Conservation (phyloP, 1,140 invertebrate species). For the Telenomus remus region DNA sequence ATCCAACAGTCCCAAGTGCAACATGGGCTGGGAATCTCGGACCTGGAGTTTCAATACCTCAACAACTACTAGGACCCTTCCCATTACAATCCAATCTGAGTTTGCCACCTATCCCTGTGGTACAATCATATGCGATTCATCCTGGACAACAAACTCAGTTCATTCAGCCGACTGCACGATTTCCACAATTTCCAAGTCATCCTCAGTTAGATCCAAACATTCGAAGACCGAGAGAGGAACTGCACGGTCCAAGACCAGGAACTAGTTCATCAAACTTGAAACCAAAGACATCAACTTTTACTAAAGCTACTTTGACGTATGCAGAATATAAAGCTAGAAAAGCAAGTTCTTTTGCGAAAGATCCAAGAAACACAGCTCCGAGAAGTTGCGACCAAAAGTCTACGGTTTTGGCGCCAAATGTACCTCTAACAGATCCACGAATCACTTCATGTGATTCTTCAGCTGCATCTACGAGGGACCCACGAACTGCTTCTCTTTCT, state of each 20-base stretch:
- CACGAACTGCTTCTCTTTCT: conserved; percentile 28
- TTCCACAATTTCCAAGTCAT: not conserved
- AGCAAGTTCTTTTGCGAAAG: conserved; percentile 24
- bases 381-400: no score
- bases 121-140: conserved; percentile 3
- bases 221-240: no score
- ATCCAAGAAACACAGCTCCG: conserved; percentile 24
- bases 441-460: no score
- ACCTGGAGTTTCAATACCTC: not conserved
- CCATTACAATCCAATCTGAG: not conserved
- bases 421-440: no score
- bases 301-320: conserved; percentile 30
- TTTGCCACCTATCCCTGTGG: conserved; percentile 5
- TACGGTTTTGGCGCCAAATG: no score
- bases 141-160: not conserved
- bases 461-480: no score
- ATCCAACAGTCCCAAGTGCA: conserved; percentile 17
- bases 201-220: no score
- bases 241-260: no score
- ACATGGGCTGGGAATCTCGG: conserved; percentile 34
- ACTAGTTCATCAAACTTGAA: not conserved
- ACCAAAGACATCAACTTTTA: conserved; percentile 12
- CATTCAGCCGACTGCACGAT: conserved; percentile 20
- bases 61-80: not conserved
- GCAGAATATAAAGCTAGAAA: conserved; percentile 40